Evolutionary conservation across 1,140 invertebrate species (phyloP).

Genomic region (Phocides pigmalion): DNA sequence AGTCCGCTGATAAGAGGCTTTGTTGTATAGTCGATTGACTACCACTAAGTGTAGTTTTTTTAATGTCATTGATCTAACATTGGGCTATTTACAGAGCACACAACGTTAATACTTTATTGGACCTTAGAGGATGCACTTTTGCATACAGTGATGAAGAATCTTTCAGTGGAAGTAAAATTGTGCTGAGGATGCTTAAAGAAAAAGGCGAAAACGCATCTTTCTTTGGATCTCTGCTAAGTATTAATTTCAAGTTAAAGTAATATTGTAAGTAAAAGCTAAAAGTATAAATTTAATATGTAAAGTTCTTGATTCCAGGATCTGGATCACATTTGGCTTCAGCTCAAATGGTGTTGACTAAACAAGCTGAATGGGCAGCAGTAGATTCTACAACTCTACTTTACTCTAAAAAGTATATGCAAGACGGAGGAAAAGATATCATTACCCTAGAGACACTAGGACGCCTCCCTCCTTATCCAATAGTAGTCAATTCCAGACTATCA

Average conservation of each 20-base stretch:
- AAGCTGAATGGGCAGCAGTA: slow-evolving; percentile 86
- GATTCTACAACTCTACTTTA: slow-evolving; percentile 85
- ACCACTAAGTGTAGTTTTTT: slow-evolving; percentile 47
- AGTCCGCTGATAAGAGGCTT: slow-evolving; percentile 62
- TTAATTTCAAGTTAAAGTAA: background rate
- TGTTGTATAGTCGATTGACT: slow-evolving; percentile 66
- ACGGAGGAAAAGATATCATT: slow-evolving; percentile 83
- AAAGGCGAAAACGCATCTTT: slow-evolving; percentile 86
- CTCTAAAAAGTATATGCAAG: slow-evolving; percentile 84
- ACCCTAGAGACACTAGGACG: slow-evolving; percentile 85
- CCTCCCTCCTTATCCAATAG: slow-evolving; percentile 85
- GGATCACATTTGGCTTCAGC: slow-evolving; percentile 86
- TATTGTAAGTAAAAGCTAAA: too few species aligned
- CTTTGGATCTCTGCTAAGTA: slow-evolving; percentile 85
- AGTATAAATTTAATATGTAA: too few species aligned
- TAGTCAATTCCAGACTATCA: slow-evolving; percentile 83
- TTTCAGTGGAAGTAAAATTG: slow-evolving; percentile 83
- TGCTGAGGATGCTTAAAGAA: slow-evolving; percentile 84
- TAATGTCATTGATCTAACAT: slow-evolving; percentile 34
- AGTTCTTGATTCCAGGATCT: slow-evolving; percentile 70
- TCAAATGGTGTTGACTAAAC: slow-evolving; percentile 85
- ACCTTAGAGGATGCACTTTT: slow-evolving; percentile 85
- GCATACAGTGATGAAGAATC: slow-evolving; percentile 84
- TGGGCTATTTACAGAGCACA: slow-evolving; percentile 79
- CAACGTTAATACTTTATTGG: slow-evolving; percentile 84